These are phyloP conservation scores for Lasioglossum albipes DNA, from an alignment of 1,140 invertebrate genomes.

Conservation along the genomic window DNA sequence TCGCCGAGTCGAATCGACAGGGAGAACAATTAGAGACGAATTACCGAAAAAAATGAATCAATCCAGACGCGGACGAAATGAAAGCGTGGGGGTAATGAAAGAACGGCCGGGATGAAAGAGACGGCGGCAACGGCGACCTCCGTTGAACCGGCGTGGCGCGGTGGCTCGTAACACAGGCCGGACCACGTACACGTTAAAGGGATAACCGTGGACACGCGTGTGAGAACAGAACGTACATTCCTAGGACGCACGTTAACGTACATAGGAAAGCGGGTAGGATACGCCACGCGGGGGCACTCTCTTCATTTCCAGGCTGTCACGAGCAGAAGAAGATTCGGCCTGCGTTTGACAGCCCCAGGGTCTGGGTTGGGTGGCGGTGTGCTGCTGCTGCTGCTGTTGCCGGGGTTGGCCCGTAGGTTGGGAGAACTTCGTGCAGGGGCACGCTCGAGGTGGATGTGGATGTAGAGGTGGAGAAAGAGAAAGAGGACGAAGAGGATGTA, in stretches of 20 bases:
- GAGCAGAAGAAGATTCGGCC: constrained; percentile 80
- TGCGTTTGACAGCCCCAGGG: constrained; percentile 80
- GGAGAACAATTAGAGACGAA: constrained; percentile 38
- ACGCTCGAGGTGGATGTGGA: constrained; percentile 61
- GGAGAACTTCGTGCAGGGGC: constrained; percentile 63
- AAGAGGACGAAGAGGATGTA: constrained; percentile 11
- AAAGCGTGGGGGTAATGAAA: constrained; percentile 43
- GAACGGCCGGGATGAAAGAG: constrained; percentile 53
- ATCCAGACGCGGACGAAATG: constrained; percentile 41
- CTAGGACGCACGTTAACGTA: constrained; percentile 65
- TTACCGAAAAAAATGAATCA: constrained; percentile 41
- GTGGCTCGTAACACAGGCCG: constrained; percentile 46
- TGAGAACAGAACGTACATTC: constrained; percentile 60
- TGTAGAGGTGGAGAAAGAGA: constrained; percentile 57
- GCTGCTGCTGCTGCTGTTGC: constrained; percentile 46
- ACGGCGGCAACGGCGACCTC: constrained; percentile 40
- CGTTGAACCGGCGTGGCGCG: constrained; percentile 35
- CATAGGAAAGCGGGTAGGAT: constrained; percentile 66
- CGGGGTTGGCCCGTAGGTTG: constrained; percentile 58
- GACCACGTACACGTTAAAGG: constrained; percentile 57
- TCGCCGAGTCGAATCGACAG: constrained; percentile 4
- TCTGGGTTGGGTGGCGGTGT: constrained; percentile 71
- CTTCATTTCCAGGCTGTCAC: constrained; percentile 81
- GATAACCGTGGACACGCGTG: constrained; percentile 59
- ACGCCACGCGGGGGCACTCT: constrained; percentile 74